Percentiles rank a stretch among this genome's conserved stretches.
Conservation (phyloP, 2,113 vertebrate genomes). For the Chloropsis cyanopogon region DNA sequence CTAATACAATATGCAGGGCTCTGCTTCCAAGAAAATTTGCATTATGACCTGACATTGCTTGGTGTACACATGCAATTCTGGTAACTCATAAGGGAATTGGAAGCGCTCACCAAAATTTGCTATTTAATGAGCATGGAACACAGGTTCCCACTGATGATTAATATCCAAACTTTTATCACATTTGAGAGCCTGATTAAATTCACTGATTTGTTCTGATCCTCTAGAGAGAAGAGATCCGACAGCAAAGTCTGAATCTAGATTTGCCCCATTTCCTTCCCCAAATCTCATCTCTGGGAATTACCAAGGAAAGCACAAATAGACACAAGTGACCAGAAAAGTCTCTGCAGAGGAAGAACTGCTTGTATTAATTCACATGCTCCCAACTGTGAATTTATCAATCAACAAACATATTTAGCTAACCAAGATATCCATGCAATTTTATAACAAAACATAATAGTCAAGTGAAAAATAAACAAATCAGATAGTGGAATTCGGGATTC, state of each 20-base stretch:
- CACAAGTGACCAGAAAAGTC: neutral
- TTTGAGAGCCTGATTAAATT: neutral
- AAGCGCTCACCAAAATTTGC: conserved; percentile 7
- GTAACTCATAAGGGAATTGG: neutral
- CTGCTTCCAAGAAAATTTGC: neutral
- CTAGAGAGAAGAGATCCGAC: neutral
- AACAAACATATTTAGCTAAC: neutral
- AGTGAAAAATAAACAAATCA: neutral
- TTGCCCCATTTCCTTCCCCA: neutral
- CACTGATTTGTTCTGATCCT: neutral
- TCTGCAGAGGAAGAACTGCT: neutral
- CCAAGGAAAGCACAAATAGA: neutral
- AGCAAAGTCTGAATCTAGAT: neutral
- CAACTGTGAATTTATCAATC: neutral
- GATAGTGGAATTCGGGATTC: neutral
- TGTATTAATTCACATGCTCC: neutral
- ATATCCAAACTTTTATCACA: conserved; percentile 19
- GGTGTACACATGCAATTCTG: neutral
- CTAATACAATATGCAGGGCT: neutral
- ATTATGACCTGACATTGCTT: neutral
- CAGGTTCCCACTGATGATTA: neutral
- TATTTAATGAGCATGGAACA: neutral
- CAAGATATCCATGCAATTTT: neutral
- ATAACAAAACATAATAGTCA: neutral
- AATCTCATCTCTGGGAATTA: neutral